Evolutionary conservation across 2,888 invertebrate species (phyloP).

Genomic region (Leptopilina drosophilae): DNA sequence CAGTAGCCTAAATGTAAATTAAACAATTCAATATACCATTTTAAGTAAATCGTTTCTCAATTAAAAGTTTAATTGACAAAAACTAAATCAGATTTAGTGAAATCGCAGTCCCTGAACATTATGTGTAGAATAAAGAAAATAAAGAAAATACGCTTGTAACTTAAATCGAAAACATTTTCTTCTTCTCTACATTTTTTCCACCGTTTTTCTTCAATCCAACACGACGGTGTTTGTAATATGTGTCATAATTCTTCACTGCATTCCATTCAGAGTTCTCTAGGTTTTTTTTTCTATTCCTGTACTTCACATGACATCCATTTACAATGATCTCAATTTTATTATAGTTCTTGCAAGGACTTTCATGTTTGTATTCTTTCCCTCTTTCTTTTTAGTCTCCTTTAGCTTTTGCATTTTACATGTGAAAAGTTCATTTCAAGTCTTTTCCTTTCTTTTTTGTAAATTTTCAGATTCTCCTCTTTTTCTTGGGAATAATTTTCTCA

Average conservation of each 20-base stretch:
- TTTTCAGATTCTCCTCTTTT: neutral
- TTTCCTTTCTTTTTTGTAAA: neutral
- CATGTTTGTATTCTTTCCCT: neutral
- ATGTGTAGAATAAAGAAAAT: neutral
- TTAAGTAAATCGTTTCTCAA: too few relatives aligned
- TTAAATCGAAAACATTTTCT: neutral
- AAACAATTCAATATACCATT: too few relatives aligned
- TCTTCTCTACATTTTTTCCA: neutral
- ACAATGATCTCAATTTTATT: conserved; percentile 22
- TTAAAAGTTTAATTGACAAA: too few relatives aligned
- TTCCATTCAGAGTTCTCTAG: neutral
- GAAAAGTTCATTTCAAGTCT: conserved; percentile 8
- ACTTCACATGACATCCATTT: conserved; percentile 25
- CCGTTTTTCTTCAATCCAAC: neutral
- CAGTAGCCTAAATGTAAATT: too few relatives aligned
- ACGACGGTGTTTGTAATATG: neutral
- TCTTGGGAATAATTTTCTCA: conserved; percentile 10
- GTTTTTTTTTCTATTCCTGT: conserved; percentile 22
- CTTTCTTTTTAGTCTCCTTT: neutral
- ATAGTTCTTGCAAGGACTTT: conserved; percentile 21
- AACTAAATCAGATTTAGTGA: too few relatives aligned
- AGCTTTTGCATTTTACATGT: conserved; percentile 28
- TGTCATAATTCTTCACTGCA: conserved; percentile 16
- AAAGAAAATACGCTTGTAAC: conserved; percentile 2
- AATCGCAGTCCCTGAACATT: too few relatives aligned